Base-by-base conservation (phyloP, 2,113 vertebrate genomes). In the Dasypus novemcinctus region DNA sequence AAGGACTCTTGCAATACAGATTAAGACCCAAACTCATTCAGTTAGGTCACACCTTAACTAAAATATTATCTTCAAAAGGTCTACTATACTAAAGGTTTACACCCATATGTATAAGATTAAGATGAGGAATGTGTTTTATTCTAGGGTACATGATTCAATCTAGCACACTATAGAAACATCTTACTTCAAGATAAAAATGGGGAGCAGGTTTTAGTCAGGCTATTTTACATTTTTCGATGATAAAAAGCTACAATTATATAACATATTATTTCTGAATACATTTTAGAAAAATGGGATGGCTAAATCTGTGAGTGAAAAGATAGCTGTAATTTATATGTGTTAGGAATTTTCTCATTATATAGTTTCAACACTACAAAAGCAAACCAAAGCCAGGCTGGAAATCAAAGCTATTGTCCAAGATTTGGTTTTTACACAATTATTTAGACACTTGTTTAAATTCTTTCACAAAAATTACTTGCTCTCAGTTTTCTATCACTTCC, bases 381-480 rank as follows among this genome's bases (percentile, higher is more conserved):
- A 83, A 90, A 82, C n/a, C 3, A 41, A 41, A 66, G 8, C 6
- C 41, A 71, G 85, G 27, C 10, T 69, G 72, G 23, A 91, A 86
- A 74, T 91, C 78, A 91, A 81, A 79, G 57, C 72, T 93, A 41
- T 79, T 93, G 57, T 97, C 17, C 57, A 75, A 79, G 43, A 64
- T 74, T 61, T 23, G 41, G 23, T 89, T 90, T 95, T 41, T 52
- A 5, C 14, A 38, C 31, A 87, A 71, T 92, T 96, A 82, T 64
- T 72, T 36, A 79, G 69, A 75, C 11, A 78, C 15, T 57, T 46
- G 3, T 83, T 91, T 82, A 43, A 88, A 83, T 93, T 87, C 25
- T 79, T 90, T 69, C 31, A 54, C 2, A 91, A 25, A 17, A 78
- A 83, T 91, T 82, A 88, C 61, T 69, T 63, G 33, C 4, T 17